Evolutionary conservation across 2,797 vertebrate species (phyloP).

Genomic region (Notoglanidium macrostoma): DNA sequence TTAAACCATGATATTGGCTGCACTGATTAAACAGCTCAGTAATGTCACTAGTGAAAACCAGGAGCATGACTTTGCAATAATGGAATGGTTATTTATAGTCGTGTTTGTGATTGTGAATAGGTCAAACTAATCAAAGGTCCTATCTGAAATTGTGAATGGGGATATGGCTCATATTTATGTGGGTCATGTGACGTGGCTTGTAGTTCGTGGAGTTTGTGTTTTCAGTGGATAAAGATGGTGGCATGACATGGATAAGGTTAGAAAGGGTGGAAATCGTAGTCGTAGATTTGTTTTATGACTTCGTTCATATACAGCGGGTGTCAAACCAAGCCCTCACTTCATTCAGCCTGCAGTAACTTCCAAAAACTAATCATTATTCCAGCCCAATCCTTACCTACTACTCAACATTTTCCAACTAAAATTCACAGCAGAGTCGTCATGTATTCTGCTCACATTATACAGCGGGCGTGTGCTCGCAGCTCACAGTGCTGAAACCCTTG

Average conservation of each 20-base stretch:
- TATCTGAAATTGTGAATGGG: not conserved
- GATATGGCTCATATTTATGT: not conserved
- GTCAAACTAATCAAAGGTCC: slow-evolving; percentile 1
- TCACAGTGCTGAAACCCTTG: not conserved
- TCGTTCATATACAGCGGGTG: not conserved
- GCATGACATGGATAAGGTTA: not conserved
- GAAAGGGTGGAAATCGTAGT: not conserved
- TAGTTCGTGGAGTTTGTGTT: not conserved
- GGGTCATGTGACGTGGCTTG: not conserved
- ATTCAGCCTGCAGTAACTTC: not conserved
- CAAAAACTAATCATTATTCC: not conserved
- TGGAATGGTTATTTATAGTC: not conserved
- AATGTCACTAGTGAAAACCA: not conserved
- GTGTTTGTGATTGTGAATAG: not conserved
- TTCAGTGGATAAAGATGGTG: not conserved
- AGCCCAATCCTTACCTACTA: not conserved
- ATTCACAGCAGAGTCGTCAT: not conserved
- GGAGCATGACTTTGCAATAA: not conserved
- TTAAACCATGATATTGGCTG: slow-evolving; percentile 8
- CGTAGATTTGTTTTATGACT: not conserved
- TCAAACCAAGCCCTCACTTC: not conserved
- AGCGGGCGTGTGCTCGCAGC: not conserved
- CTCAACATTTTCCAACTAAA: not conserved
- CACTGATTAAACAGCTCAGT: not conserved
- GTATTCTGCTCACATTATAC: not conserved